Percentiles rank a stretch among this genome's conserved stretches.
These are phyloP conservation scores for Drosophila stalkeri DNA, from an alignment of 2,888 invertebrate species.

Conservation along the genomic window DNA sequence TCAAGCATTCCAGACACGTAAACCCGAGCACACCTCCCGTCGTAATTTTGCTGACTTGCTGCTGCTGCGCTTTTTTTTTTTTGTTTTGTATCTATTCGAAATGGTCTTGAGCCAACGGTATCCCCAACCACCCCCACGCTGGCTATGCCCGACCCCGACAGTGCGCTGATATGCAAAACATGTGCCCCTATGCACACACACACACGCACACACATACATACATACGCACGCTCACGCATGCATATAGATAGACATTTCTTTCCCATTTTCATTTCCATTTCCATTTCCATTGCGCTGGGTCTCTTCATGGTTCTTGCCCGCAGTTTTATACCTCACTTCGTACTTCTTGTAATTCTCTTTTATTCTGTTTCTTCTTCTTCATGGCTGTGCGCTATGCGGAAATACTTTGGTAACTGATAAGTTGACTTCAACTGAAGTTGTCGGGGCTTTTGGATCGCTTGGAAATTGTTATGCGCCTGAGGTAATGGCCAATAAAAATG, in stretches of 20 bases:
- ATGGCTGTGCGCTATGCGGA: constrained; percentile 47
- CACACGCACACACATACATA: background rate
- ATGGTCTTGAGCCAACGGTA: constrained; percentile 18
- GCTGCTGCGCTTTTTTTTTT: constrained; percentile 45
- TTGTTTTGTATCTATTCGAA: constrained; percentile 30
- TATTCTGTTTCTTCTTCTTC: background rate
- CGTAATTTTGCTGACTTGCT: constrained; percentile 67
- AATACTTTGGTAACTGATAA: constrained; percentile 50
- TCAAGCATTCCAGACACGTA: constrained; percentile 66
- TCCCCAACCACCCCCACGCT: background rate
- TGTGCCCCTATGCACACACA: constrained; percentile 38
- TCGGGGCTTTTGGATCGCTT: constrained; percentile 12
- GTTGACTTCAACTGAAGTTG: constrained; percentile 16
- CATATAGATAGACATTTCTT: constrained; percentile 20
- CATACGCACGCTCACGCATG: constrained; percentile 8
- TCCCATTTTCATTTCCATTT: constrained; percentile 36
- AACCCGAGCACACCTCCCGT: constrained; percentile 58
- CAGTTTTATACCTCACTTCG: constrained; percentile 29
- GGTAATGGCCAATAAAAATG: constrained; percentile 55
- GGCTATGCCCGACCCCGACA: background rate
- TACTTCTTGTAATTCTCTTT: constrained; percentile 4
- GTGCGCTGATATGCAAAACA: constrained; percentile 38
- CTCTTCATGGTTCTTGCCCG: constrained; percentile 34
- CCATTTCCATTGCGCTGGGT: constrained; percentile 24
- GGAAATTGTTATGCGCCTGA: constrained; percentile 54